A percentile compares a stretch with the other conserved stretches of the same genome.
These are phyloP conservation scores for Montipora efflorescens DNA, from an alignment of 64 coral and sea anemone genomes.

Conservation along the genomic window DNA sequence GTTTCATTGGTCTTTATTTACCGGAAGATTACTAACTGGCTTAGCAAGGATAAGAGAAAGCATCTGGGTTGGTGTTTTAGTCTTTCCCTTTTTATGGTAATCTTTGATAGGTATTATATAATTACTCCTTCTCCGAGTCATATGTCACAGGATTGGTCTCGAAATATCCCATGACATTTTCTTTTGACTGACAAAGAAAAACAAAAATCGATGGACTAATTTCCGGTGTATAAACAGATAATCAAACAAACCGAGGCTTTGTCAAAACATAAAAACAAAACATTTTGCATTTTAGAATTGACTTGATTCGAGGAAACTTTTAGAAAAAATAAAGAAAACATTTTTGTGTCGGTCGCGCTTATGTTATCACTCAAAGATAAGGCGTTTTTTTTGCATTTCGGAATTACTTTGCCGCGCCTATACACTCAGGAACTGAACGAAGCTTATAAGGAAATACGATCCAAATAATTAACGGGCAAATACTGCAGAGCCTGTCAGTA, in stretches of 20 bases:
- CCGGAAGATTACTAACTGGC: no score
- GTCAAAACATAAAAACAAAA: background rate
- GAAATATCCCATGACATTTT: no score
- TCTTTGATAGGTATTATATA: no score
- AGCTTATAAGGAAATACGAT: background rate
- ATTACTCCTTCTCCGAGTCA: no score
- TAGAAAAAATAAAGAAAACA: background rate
- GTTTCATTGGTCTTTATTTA: no score
- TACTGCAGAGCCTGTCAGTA: background rate
- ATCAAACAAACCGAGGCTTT: background rate
- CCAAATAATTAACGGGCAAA: constrained; percentile 32
- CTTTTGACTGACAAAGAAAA: background rate
- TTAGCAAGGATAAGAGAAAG: no score
- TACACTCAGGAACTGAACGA: background rate
- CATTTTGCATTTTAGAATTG: background rate
- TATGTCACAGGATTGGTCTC: no score
- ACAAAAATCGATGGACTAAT: background rate
- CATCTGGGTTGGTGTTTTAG: no score
- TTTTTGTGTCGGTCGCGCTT: no score
- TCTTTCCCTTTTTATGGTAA: no score
- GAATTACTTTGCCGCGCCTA: background rate
- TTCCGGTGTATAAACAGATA: background rate
- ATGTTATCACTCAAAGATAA: no score
- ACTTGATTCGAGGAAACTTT: background rate
- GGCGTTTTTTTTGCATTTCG: constrained; percentile 6